phyloP scores from a whole-genome alignment of 2,113 vertebrate genomes.

The Atractosteus spatula region DNA sequence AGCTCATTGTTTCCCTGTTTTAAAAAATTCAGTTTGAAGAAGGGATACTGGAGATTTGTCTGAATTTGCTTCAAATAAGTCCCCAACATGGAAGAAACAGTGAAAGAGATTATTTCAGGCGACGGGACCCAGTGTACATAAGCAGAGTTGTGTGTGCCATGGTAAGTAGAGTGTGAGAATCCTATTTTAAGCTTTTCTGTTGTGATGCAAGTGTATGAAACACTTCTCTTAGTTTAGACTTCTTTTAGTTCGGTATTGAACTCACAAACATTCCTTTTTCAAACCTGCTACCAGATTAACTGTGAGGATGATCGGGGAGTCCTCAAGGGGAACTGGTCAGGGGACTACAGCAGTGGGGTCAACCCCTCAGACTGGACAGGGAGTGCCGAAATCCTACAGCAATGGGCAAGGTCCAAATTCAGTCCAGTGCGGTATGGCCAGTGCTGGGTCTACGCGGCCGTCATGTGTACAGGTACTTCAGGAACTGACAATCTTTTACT shows the following conservation, averaged over 20 bases:
- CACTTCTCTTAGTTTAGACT: too few species aligned
- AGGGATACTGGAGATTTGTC: constrained; percentile 57
- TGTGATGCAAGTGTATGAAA: too few species aligned
- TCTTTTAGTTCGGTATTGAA: too few species aligned
- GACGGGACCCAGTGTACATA: constrained; percentile 56
- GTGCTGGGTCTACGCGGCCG: constrained; percentile 96
- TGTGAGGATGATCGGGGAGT: constrained; percentile 82
- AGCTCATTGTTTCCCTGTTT: not conserved
- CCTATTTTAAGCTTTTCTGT: too few species aligned
- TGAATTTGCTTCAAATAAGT: constrained; percentile 63
- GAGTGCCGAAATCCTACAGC: constrained; percentile 79
- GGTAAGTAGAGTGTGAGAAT: constrained; percentile 44
- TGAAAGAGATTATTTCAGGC: constrained; percentile 42
- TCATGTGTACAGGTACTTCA: constrained; percentile 86
- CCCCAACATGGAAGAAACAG: constrained; percentile 46
- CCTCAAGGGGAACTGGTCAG: constrained; percentile 84
- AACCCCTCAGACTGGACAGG: constrained; percentile 80
- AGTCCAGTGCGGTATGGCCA: constrained; percentile 85
- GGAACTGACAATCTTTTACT: too few species aligned
- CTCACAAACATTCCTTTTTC: too few species aligned
- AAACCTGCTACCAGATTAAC: constrained; percentile 73
- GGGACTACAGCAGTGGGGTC: constrained; percentile 67
- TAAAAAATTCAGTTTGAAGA: constrained; percentile 51
- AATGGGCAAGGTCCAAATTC: constrained; percentile 72
- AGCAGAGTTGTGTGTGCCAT: constrained; percentile 67